phyloP scores from a whole-genome alignment of 2,113 vertebrate species.

The Patagioenas fasciata region DNA sequence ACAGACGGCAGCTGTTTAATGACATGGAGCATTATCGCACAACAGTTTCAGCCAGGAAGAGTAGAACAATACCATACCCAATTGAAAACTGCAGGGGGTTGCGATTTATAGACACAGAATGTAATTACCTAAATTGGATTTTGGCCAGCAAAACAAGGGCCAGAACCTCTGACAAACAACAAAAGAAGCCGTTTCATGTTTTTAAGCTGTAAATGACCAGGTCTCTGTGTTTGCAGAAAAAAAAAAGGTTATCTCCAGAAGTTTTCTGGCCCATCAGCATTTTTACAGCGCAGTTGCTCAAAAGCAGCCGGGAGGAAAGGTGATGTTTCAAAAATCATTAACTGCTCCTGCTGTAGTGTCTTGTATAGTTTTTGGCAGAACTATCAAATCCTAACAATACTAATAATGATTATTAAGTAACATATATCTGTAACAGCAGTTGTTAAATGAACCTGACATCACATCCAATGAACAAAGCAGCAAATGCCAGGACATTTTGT shows the following conservation, averaged over 20 bases:
- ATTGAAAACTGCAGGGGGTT: conserved; percentile 51
- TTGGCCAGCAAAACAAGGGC: conserved; percentile 26
- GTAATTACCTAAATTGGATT: conserved; percentile 63
- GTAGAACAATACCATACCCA: conserved; percentile 39
- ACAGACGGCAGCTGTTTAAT: conserved; percentile 65
- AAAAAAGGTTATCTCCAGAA: not conserved
- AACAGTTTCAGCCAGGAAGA: conserved; percentile 48
- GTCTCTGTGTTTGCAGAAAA: not conserved
- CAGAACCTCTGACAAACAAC: conserved; percentile 5
- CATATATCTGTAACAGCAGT: not conserved
- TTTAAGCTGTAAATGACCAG: not conserved
- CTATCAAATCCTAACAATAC: conserved; percentile 3
- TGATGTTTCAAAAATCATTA: conserved; percentile 15
- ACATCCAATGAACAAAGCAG: not conserved
- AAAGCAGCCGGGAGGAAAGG: not conserved
- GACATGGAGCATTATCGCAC: conserved; percentile 56
- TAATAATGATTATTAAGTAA: conserved; percentile 35
- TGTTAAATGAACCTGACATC: conserved; percentile 6
- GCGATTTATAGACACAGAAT: conserved; percentile 52
- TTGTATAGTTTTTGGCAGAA: not conserved
- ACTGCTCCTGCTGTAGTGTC: not conserved
- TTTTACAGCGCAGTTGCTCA: not conserved
- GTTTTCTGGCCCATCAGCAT: not conserved
- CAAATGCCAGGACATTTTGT: not conserved
- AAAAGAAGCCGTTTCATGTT: not conserved